Evolutionary conservation across 64 coral and sea anemone species (phyloP), one percentile per base, ranked within the genome.

Genomic region (Montipora capricornis): DNA sequence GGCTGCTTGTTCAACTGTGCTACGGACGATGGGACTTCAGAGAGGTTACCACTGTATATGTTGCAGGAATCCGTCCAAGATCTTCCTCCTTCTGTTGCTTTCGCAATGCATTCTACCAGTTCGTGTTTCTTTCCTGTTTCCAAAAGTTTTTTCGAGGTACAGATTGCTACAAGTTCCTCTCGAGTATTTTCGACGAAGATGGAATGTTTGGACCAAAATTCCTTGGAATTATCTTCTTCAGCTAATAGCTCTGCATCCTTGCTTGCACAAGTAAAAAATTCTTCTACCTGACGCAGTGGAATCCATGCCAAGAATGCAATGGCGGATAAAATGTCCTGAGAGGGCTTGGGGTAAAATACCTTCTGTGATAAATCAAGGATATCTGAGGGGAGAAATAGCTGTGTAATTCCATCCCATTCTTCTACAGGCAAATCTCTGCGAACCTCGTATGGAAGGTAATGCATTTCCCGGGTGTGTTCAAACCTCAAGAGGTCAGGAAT

Each of bases 221-320:
- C 77, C 15, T 90, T 77, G 2, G 73, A 75, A 13, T 80, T 26
- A 79, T 81, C 84, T 17, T 95, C 81, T 49, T 17, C 10, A 79
- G 76, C 84, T 10, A 55, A 64, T 71, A 90, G 90, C 8, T 87
- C 76, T 45, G 49, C 81, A 15, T 87, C 87, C 14, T 67, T 59
- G 49, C 79, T 59, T 5, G 15, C 47, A 48, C 67, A 11, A 14
- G 62, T 64, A 66, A 95, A 95, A 71, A 79, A 95, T 24, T 48
- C 57, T 73, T 73, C 57, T 87, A 79, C 94, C 58, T 95, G 88
- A 51, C 78, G 13, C 44, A 79, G 53, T 45, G 94, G 89, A 67
- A 95, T 49, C 94, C 89, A 95, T 24, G 83, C 68, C 47, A 95
- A 89, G 24, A 95, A 47, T 68, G 89, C 79, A 37, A 91, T 66